Percentiles rank a stretch among this genome's conserved stretches.
Conservation (phyloP, 1,140 invertebrate species). For the Helicoverpa zea region DNA sequence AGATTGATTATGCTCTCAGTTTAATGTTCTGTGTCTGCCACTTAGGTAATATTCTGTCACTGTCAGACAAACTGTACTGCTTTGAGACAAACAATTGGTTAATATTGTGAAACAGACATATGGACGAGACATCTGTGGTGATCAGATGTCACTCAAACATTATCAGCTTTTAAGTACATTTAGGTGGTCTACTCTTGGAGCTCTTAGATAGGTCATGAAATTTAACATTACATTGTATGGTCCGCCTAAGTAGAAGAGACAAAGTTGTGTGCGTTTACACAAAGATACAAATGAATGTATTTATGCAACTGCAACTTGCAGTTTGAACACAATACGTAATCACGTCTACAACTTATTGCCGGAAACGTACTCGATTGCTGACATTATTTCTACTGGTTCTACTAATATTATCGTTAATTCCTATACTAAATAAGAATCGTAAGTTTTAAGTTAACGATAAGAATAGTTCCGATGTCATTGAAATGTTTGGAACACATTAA, state of each 20-base stretch:
- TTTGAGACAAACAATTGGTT: neutral
- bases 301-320: neutral
- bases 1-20: conserved; percentile 25
- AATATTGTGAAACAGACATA: no score
- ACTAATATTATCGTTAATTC: neutral
- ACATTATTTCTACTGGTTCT: neutral
- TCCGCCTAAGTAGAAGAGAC: no score
- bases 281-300: conserved; percentile 1
- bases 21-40: conserved; percentile 3
- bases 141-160: no score
- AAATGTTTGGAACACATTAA: no score
- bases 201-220: no score
- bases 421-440: no score
- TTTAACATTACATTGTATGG: no score
- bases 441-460: no score
- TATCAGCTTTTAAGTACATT: no score
- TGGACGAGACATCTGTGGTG: no score
- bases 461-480: no score
- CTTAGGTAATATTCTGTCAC: neutral
- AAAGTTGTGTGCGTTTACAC: neutral
- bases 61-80: neutral
- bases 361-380: conserved; percentile 1
- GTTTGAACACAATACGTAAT: neutral
- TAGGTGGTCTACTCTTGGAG: no score
- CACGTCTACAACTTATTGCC: neutral